Base-by-base conservation (phyloP, 2,888 invertebrate species). In the Tenthredo scrophulariae region DNA sequence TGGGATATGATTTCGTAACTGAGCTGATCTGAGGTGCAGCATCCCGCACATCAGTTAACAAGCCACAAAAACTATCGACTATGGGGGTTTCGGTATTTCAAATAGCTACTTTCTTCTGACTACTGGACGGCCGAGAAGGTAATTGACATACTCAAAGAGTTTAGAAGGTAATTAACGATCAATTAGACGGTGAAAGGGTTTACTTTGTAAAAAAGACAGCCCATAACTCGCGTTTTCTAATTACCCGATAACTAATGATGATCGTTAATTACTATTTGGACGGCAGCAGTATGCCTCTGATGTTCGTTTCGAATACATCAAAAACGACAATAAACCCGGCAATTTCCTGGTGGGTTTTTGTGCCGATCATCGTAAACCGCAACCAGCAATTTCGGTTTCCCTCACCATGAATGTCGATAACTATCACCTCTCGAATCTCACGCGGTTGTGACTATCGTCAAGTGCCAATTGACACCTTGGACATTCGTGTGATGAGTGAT, bases 81-180 rank as follows among this genome's bases (percentile, higher is more conserved):
- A 40, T 22, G 50, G 13, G 75, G 18, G 46, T 43, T 13, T 15
- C 4, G 29, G 29, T 54, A 54, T 54, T 77, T 33, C 29, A 10
- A 50, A 50, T 33, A 29, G 7, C 0, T 77, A 33, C 77, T 77
- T 77, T 54, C 50, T 18, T 54, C 22, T 15, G 50, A 15, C n/a
- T 22, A 46, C 75, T 54, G 50, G 18, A 77, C 75, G 50, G 9
- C 54, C n/a, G n/a, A 22, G 33, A 33, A 77, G 29, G 29, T 77
- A 77, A 77, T 77, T 77, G 46, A 77, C 77, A 77, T 18, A 18
- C n/a, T 77, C 54, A 26, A 54, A 77, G 3, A 77, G 77, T 46
- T 75, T 46, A 22, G 75, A 22, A 26, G 50, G 54, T 77, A 77
- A 77, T 77, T 77, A 33, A 77, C 77, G 77, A 50, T 54, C 77